Evolutionary conservation across 1,140 invertebrate genomes (phyloP).

Genomic region (Popillia japonica): DNA sequence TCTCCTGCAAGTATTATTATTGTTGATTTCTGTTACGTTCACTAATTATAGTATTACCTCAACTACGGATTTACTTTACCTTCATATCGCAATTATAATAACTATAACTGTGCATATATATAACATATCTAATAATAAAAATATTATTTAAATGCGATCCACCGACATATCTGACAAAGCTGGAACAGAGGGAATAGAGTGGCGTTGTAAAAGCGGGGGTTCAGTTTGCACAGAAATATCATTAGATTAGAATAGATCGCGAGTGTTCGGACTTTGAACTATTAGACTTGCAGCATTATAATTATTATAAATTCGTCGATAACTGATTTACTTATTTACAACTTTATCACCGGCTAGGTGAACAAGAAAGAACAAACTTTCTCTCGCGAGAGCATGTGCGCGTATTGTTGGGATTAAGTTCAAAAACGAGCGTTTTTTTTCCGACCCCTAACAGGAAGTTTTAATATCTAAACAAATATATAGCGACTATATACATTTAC

Average conservation of each 20-base stretch:
- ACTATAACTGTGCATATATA: no score
- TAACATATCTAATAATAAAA: neutral
- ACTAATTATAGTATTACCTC: neutral
- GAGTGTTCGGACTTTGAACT: conserved; percentile 24
- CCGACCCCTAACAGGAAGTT: neutral
- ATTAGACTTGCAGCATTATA: conserved; percentile 30
- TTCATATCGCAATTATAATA: no score
- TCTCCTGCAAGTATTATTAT: neutral
- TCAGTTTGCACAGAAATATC: neutral
- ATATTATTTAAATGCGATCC: neutral
- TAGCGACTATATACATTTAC: neutral
- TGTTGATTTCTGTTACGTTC: neutral
- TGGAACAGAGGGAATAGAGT: neutral
- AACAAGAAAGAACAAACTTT: conserved; percentile 27
- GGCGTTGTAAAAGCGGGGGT: neutral
- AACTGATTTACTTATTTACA: conserved; percentile 33
- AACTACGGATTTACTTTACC: no score
- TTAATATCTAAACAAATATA: conserved; percentile 13
- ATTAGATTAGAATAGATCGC: conserved; percentile 28
- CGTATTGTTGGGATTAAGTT: neutral
- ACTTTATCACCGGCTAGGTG: conserved; percentile 12
- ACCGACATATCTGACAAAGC: neutral
- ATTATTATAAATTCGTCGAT: conserved; percentile 35
- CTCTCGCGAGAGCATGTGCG: neutral
- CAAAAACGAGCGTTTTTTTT: neutral